Conservation (phyloP, 2,888 invertebrate species). For the Pocota personata region DNA sequence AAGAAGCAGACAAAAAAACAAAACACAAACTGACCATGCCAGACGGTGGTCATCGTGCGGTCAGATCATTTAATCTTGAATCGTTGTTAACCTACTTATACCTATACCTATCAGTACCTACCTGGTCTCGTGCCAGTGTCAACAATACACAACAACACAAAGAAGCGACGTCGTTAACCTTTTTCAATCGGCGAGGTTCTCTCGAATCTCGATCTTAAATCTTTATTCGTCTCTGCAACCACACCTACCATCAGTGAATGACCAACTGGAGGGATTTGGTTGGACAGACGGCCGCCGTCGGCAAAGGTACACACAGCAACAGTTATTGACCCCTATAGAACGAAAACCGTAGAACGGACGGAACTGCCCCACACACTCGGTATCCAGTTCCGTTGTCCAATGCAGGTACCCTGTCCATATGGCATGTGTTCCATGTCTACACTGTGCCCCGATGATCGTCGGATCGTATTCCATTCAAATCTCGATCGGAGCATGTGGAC, state of each 20-base stretch:
- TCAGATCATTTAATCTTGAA: slow-evolving; percentile 68
- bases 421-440: slow-evolving; percentile 60
- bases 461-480: slow-evolving; percentile 62
- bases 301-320: slow-evolving; percentile 44
- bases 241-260: slow-evolving; percentile 19
- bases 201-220: slow-evolving; percentile 52
- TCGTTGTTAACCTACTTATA: not conserved
- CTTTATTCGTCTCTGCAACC: slow-evolving; percentile 42
- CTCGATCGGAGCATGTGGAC: slow-evolving; percentile 65
- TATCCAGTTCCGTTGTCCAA: slow-evolving; percentile 51
- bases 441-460: slow-evolving; percentile 50
- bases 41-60: slow-evolving; percentile 58
- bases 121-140: slow-evolving; percentile 64
- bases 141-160: slow-evolving; percentile 14
- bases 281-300: slow-evolving; percentile 55
- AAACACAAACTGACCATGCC: slow-evolving; percentile 26
- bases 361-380: slow-evolving; percentile 53
- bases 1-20: not conserved
- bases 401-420: slow-evolving; percentile 61
- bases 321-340: slow-evolving; percentile 65
- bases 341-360: slow-evolving; percentile 9
- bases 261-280: slow-evolving; percentile 45
- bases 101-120: not conserved
- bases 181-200: slow-evolving; percentile 6
- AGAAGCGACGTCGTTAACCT: slow-evolving; percentile 58